Conservation (phyloP, 2,888 invertebrate genomes). For the Ormyrus labotus region DNA sequence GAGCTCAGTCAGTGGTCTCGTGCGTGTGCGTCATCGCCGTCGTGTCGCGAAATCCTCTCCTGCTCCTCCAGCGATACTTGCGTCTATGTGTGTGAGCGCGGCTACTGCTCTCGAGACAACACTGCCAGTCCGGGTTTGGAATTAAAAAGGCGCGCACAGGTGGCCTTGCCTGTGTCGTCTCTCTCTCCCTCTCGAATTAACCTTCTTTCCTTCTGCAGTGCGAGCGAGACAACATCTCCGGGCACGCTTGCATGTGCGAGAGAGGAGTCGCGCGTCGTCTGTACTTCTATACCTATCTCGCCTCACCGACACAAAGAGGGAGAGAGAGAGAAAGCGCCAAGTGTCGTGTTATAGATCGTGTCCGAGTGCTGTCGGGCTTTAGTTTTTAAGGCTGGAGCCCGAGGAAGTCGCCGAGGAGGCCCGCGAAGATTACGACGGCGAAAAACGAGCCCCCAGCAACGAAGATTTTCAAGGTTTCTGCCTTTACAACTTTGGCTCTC, state of each 20-base stretch:
- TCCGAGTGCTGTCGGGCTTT: background rate
- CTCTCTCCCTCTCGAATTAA: constrained; percentile 29
- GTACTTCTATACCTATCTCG: no score
- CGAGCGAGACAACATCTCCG: background rate
- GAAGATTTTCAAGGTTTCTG: constrained; percentile 28
- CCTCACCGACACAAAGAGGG: background rate
- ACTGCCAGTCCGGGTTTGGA: constrained; percentile 43
- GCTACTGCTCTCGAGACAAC: background rate
- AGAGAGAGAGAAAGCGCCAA: background rate
- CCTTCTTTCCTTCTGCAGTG: constrained; percentile 23
- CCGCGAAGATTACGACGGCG: constrained; percentile 5
- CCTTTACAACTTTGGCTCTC: background rate
- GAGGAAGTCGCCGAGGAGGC: constrained; percentile 25
- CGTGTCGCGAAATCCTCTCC: background rate
- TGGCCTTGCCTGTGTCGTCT: constrained; percentile 57
- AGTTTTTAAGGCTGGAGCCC: constrained; percentile 31
- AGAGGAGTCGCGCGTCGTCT: no score
- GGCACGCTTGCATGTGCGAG: constrained; percentile 15
- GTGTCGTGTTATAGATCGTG: constrained; percentile 6
- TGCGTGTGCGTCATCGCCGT: constrained; percentile 27
- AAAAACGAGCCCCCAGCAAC: background rate
- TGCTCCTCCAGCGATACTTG: background rate
- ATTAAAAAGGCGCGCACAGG: constrained; percentile 58
- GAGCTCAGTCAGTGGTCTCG: background rate
- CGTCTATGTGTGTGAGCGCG: background rate